Evolutionary conservation across 1,140 invertebrate genomes (phyloP), one percentile per base, ranked within the genome.

Genomic region (Trichogramma pretiosum): DNA sequence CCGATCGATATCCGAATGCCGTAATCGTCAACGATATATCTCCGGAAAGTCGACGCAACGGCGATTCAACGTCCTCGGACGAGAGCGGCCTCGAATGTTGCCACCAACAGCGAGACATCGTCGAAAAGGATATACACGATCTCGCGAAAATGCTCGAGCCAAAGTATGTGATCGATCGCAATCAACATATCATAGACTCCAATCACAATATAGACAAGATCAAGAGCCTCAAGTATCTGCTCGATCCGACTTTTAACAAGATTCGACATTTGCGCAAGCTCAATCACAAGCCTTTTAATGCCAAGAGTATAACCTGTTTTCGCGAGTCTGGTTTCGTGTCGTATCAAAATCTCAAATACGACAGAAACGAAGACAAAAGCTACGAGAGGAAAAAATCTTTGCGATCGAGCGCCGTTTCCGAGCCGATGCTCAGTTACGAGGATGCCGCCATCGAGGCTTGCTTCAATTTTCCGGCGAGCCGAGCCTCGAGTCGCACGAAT

Each of bases 131-230:
- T 18, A 64, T 69, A 22, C 59, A 66, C 24, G 65, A 70, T 26
- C 43, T 70, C 11, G 61, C 59, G 4, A 68, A 67, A 33, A 70
- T 70, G 68, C 58, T 70, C 2, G 65, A 67, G 17, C 62, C 65
- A 0, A 65, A 64, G 24, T 68, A 67, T 35, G 57, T 64, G 0
- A 57, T 64, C 23, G 57, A 68, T 19, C 52, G 65, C 0, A 68
- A 62, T 28, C n/a, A n/a, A n/a, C 64, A 62, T 34, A 35, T 69
- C 2, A 68, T 70, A 18, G 65, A 70, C 26, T 66, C 63, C 0
- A 70, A 69, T 46, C 64, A 68, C 35, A 71, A 71, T 32, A 62
- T 68, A 13, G 66, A 69, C 42, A 69, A 68, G 38, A 62, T 69
- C 3, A 65, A 60, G 30, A 67, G 62, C 21, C 51, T 69, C 0